Percentiles rank a stretch among this genome's conserved stretches.
phyloP scores from a whole-genome alignment of 2,113 vertebrate species.

The Chaetops frenatus region DNA sequence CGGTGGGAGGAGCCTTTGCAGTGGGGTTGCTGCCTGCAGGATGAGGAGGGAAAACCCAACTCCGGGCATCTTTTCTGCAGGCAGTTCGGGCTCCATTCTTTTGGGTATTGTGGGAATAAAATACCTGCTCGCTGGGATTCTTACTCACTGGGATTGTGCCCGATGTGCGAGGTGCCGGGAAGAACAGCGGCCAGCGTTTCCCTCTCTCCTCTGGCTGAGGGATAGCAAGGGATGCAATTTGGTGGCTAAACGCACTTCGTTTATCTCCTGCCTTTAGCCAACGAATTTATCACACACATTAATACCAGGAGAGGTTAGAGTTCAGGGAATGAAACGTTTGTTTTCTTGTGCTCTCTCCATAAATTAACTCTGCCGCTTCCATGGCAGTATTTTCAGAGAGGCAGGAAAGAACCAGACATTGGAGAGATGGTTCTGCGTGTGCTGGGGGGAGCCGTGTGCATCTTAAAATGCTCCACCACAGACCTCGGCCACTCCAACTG shows the following conservation, averaged over 20 bases:
- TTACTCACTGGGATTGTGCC: not conserved
- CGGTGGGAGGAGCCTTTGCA: not conserved
- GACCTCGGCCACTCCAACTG: not conserved
- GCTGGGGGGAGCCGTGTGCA: not conserved
- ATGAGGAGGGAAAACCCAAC: not conserved
- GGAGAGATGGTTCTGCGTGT: not conserved
- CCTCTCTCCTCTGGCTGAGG: not conserved
- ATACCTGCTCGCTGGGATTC: not conserved
- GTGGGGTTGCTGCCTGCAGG: not conserved
- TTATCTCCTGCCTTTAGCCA: slow-evolving; percentile 41
- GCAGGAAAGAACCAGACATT: not conserved
- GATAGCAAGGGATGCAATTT: not conserved
- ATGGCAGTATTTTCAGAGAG: not conserved
- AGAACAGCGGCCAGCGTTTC: not conserved
- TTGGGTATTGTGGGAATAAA: not conserved
- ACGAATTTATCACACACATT: slow-evolving; percentile 16
- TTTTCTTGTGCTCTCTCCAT: slow-evolving; percentile 19
- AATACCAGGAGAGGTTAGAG: slow-evolving; percentile 42
- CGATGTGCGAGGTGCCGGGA: not conserved
- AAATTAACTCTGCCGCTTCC: slow-evolving; percentile 39
- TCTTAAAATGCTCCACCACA: not conserved
- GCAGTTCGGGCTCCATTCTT: not conserved
- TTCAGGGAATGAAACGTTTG: slow-evolving; percentile 9
- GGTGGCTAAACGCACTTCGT: not conserved
- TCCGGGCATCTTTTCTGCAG: not conserved